These are phyloP conservation scores for Parnassius glacialis DNA, from an alignment of 2,888 invertebrate genomes.

Conservation along the genomic window DNA sequence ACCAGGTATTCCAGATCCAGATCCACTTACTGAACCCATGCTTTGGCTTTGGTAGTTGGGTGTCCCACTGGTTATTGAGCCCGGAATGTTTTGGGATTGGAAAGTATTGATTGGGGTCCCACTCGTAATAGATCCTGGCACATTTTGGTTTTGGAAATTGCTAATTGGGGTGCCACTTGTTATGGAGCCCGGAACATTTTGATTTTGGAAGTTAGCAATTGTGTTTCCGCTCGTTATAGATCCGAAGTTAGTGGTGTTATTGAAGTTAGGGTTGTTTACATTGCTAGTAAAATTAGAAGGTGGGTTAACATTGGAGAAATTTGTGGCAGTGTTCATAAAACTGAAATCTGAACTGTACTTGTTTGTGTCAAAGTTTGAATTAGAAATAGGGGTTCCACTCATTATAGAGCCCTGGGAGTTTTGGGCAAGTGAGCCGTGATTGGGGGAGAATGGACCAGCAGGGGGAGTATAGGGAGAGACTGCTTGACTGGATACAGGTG, in stretches of 20 bases:
- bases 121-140: conserved; percentile 30
- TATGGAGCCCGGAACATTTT: conserved; percentile 17
- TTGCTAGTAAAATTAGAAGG: conserved; percentile 13
- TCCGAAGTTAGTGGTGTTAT: conserved; percentile 24
- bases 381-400: conserved; percentile 28
- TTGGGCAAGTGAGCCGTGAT: conserved; percentile 36
- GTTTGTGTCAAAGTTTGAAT: conserved; percentile 10
- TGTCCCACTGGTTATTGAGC: conserved; percentile 32
- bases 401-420: conserved; percentile 30
- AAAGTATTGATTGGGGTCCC: conserved; percentile 22
- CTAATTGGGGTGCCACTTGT: conserved; percentile 23
- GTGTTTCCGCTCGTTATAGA: conserved; percentile 34
- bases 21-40: conserved; percentile 22
- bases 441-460: conserved; percentile 39
- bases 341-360: conserved; percentile 4
- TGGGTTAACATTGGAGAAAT: conserved; percentile 5
- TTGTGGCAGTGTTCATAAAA: conserved; percentile 13
- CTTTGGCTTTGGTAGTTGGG: conserved; percentile 30
- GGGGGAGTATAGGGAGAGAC: conserved; percentile 44
- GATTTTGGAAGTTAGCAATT: conserved; percentile 25
- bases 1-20: neutral
- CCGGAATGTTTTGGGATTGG: conserved; percentile 17
- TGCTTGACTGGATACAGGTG: conserved; percentile 40
- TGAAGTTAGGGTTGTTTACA: conserved; percentile 21
- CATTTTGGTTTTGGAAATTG: conserved; percentile 9